Conservation (phyloP, 2,113 vertebrate genomes). For the Corythaixoides concolor region DNA sequence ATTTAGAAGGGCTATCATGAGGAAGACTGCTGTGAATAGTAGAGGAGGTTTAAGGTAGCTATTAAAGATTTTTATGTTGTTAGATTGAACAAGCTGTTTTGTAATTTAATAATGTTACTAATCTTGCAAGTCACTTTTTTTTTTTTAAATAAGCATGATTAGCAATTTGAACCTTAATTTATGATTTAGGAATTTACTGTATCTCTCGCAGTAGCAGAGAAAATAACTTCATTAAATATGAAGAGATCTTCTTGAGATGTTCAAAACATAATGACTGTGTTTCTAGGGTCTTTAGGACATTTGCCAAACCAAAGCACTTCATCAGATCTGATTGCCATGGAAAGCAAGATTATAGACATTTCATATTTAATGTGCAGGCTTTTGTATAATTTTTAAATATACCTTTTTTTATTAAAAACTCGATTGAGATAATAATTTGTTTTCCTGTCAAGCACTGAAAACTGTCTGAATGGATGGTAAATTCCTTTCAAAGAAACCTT, state of each 20-base stretch:
- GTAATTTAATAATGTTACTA: not conserved
- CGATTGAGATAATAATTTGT: not conserved
- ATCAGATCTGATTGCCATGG: not conserved
- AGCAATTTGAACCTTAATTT: slow-evolving; percentile 17
- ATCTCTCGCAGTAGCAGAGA: not conserved
- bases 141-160: not conserved
- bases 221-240: slow-evolving; percentile 31
- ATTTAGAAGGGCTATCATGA: not conserved
- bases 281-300: slow-evolving; percentile 25
- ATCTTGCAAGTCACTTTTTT: not conserved
- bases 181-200: slow-evolving; percentile 1
- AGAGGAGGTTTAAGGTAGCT: not conserved
- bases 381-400: not conserved
- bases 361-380: not conserved
- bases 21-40: not conserved
- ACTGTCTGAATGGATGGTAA: not conserved
- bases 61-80: not conserved
- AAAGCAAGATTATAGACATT: slow-evolving; percentile 4
- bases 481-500: not conserved
- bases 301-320: slow-evolving; percentile 40
- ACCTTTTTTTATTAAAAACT: not conserved
- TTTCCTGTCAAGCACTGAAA: not conserved
- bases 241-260: slow-evolving; percentile 26
- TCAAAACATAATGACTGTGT: slow-evolving; percentile 11
- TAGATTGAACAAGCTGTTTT: not conserved